A percentile compares a stretch with the other conserved stretches of the same genome.
Conservation (phyloP, 2,113 vertebrate species). For the Speoplatyrhinus poulsoni region DNA sequence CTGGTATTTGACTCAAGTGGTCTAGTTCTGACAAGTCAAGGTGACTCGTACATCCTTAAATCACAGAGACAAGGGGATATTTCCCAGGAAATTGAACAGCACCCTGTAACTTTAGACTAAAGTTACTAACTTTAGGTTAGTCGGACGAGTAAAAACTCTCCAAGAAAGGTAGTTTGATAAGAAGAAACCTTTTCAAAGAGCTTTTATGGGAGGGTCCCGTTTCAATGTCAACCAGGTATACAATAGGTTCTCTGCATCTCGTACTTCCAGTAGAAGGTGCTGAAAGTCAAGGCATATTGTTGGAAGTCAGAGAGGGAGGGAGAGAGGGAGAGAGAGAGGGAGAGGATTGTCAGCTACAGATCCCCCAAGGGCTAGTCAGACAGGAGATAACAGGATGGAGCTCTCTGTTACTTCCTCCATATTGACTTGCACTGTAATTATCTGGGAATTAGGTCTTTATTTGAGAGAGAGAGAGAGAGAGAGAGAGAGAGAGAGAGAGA, state of each 20-base stretch:
- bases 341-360: constrained; percentile 45
- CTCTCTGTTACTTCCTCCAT: constrained; percentile 59
- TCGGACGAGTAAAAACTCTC: too few relatives aligned
- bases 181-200: too few relatives aligned
- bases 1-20: constrained; percentile 34
- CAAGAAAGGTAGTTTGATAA: too few relatives aligned
- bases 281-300: background rate
- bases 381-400: constrained; percentile 48
- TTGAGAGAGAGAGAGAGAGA: constrained; percentile 4
- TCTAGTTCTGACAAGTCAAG: constrained; percentile 20
- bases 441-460: constrained; percentile 47
- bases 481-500: background rate
- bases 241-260: too few relatives aligned
- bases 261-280: constrained; percentile 13
- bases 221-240: too few relatives aligned
- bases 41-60: too few relatives aligned
- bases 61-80: too few relatives aligned
- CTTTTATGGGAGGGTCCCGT: too few relatives aligned
- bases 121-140: too few relatives aligned
- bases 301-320: constrained; percentile 1
- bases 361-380: constrained; percentile 42
- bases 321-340: constrained; percentile 19
- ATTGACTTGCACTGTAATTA: constrained; percentile 69
- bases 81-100: too few relatives aligned
- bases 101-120: too few relatives aligned